Base-by-base conservation (phyloP, 2,888 invertebrate genomes). In the Buathra laborator region DNA sequence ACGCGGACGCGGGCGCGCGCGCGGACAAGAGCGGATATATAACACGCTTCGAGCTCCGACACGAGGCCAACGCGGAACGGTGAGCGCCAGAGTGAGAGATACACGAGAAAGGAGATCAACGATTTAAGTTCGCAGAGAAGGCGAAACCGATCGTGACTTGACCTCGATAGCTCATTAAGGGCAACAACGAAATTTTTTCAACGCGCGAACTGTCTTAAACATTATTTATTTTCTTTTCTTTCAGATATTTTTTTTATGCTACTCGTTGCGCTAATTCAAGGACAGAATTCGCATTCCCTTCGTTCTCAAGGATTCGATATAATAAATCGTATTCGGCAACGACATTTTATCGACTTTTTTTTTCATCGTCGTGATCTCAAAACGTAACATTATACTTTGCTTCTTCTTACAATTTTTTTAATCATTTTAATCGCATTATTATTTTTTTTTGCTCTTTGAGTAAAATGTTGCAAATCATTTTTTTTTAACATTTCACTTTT, bases 21-120 rank as follows among this genome's bases (percentile, higher is more conserved):
- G 59, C 59, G 59, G 59, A 59, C 59, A 29, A 24, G 59, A 59
- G 29, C 59, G 59, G 59, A 59, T 59, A 59, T 59, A 59, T 29
- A 59, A 19, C 59, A 24, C 24, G 10, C 16, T 24, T 4, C 10
- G 24, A 7, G 56, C 19, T 59, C 29, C 12, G 59, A 59, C 59
- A 24, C 59, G 59, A 59, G 59, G 59, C 29, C 59, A 59, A 6
- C 59, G 12, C 56, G 56, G 29, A 14, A 24, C 56, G 56, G 19
- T 5, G 29, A 10, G 48, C 14, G 14, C 48, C 12, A 48, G 12
- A 29, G 4, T 9, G 19, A 59, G 19, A 59, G 12, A 59, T 59
- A 19, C 53, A 29, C 74, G 74, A 74, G 74, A 74, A 74, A 74
- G 74, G 74, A 74, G 74, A 74, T 74, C 48, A 62, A 46, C 62